Evolutionary conservation across 1,140 invertebrate species (phyloP).

Genomic region (Tetramorium simillimum): DNA sequence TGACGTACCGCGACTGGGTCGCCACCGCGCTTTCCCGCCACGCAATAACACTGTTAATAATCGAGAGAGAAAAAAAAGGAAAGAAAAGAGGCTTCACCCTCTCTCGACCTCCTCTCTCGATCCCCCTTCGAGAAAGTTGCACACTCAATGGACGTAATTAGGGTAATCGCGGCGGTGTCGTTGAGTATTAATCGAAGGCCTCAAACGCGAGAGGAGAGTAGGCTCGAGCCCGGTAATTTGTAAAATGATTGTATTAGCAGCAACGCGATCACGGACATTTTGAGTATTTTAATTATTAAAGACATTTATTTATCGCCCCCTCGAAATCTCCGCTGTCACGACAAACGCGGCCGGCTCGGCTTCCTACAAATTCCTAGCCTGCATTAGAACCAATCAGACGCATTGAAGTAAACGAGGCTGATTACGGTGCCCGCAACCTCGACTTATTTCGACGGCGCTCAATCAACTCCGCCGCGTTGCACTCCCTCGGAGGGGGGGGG

Average conservation of each 20-base stretch:
- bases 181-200: neutral
- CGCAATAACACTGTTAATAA: constrained; percentile 44
- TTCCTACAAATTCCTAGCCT: constrained; percentile 5
- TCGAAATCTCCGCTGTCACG: neutral
- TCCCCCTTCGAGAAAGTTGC: neutral
- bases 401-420: constrained; percentile 35
- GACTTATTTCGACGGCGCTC: constrained; percentile 20
- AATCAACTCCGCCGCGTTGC: neutral
- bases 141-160: constrained; percentile 24
- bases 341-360: neutral
- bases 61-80: neutral
- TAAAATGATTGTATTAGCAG: neutral
- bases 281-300: neutral
- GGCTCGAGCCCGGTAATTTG: neutral
- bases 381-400: constrained; percentile 38
- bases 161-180: neutral
- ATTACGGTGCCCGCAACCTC: constrained; percentile 17
- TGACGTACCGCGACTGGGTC: constrained; percentile 28
- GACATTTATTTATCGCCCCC: neutral
- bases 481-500: no score
- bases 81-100: neutral
- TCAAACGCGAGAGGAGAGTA: no score
- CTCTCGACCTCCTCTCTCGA: no score
- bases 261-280: neutral
- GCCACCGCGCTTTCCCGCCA: constrained; percentile 26